Conservation (phyloP, 2,113 vertebrate species). For the Cynocephalus volans region DNA sequence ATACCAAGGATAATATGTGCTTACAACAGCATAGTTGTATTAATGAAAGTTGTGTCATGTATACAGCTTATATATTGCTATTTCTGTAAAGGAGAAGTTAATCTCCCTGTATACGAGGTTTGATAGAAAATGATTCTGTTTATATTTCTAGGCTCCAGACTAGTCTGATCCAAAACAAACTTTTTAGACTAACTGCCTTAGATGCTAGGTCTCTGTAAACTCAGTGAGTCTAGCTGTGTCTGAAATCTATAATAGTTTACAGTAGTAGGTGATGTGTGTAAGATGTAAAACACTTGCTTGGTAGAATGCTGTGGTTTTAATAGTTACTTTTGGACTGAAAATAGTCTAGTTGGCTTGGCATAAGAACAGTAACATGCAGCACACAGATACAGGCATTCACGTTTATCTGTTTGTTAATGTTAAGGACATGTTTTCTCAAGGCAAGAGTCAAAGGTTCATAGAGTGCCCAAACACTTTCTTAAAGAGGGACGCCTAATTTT, state of each 20-base stretch:
- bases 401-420: not conserved
- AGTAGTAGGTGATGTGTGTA: not conserved
- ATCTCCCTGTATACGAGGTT: not conserved
- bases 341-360: not conserved
- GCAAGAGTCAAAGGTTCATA: not conserved
- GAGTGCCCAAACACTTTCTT: not conserved
- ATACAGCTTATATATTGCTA: not conserved
- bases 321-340: not conserved
- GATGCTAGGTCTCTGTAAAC: not conserved
- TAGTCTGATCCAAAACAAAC: not conserved
- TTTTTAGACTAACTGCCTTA: not conserved
- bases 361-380: not conserved
- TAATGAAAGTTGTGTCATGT: not conserved
- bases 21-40: not conserved
- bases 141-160: not conserved
- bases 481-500: not conserved
- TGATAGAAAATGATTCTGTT: not conserved
- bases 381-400: not conserved
- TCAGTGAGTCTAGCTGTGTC: not conserved
- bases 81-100: not conserved
- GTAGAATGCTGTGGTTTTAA: not conserved
- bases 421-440: not conserved
- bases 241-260: not conserved
- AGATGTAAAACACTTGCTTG: not conserved
- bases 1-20: not conserved